Evolutionary conservation across 2,797 vertebrate genomes (phyloP), one percentile per base, ranked within the genome.

Genomic region (Arnoldichthys spilopterus): DNA sequence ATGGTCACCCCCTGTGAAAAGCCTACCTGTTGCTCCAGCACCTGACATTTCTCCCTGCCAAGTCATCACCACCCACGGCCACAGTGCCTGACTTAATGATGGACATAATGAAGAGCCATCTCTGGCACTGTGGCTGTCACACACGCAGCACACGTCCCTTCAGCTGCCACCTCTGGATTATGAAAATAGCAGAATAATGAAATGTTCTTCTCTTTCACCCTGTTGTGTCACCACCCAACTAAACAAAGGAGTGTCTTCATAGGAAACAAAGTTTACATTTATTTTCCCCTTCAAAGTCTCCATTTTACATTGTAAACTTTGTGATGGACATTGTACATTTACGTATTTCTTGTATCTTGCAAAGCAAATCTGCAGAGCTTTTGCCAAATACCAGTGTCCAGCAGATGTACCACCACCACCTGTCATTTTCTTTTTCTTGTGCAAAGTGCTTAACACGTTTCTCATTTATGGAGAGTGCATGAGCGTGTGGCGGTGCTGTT

Each of bases 41-140:
- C 43, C n/a, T 71, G 70, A 72, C 37, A 72, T 67, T 67, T 67
- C 64, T 24, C 45, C 47, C 72, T 61, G 54, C 22, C 68, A 72
- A 56, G 70, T 78, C 47, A 30, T 78, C 49, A 54, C 56, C 58
- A 40, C 58, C 47, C 68, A 72, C 37, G 3, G 15, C 30, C 62
- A 22, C 47, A 34, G 49, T 43, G 22, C 45, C 32, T 18, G 26
- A 59, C 69, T 63, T 78, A 63, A 54, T 54, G 61, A 63, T 43
- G 47, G 68, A 71, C 58, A 28, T 62, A 32, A 62, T 62, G 34
- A 71, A 71, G 69, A 71, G 67, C 4, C 22, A 11, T 24, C 13
- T 43, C 40, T 67, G 64, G 22, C 40, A 20, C 40, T 45, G 40
- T 28, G 37, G 49, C 45, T 54, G 67, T 63, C 76, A 71, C 34